phyloP scores from a whole-genome alignment of 2,113 vertebrate genomes.

The Ramphastos sulfuratus region DNA sequence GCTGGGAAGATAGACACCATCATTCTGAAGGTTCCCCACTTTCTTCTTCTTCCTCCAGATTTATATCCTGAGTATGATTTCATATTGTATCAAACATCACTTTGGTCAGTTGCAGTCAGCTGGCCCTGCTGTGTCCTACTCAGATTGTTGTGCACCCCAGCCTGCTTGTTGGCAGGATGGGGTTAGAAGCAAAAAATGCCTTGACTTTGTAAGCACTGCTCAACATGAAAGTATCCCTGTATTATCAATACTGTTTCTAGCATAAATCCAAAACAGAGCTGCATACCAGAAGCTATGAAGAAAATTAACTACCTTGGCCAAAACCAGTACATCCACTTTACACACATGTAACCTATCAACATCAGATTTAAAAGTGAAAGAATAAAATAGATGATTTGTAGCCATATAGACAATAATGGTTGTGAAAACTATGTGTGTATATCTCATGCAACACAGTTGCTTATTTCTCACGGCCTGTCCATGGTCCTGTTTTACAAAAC shows the following conservation, averaged over 20 bases:
- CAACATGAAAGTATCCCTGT: not conserved
- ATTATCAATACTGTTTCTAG: not conserved
- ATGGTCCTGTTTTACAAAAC: accelerated
- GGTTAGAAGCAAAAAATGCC: not conserved
- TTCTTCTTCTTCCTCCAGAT: not conserved
- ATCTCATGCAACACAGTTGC: not conserved
- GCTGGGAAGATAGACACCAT: not conserved
- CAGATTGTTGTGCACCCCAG: not conserved
- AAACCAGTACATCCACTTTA: not conserved
- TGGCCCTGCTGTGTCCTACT: not conserved
- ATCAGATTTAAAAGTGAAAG: not conserved
- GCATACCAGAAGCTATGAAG: not conserved
- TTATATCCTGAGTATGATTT: not conserved
- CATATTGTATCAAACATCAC: not conserved
- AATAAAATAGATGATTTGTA: not conserved
- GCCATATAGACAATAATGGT: accelerated
- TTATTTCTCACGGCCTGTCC: not conserved
- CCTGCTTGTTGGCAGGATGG: not conserved
- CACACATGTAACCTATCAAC: not conserved
- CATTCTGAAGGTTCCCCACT: not conserved
- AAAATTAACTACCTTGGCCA: not conserved
- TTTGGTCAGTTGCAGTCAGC: not conserved
- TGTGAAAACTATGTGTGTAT: not conserved
- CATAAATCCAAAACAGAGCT: not conserved
- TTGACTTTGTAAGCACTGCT: not conserved